Evolutionary conservation across 2,797 vertebrate species (phyloP).

Genomic region (Gallinago nigripennis): DNA sequence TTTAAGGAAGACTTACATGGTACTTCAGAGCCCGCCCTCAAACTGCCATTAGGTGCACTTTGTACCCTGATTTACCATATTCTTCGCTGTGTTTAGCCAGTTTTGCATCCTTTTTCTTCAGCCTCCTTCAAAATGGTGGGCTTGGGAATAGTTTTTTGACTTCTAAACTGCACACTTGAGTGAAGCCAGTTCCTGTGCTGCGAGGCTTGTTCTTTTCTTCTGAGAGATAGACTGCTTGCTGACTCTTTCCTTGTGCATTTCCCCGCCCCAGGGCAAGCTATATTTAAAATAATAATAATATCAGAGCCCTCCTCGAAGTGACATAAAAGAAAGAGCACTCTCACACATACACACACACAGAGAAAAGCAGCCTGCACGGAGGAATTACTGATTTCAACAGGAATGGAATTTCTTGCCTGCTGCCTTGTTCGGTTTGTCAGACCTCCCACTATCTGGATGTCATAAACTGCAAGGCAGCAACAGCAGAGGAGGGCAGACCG

Average conservation of each 20-base stretch:
- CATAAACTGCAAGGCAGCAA: conserved; percentile 73
- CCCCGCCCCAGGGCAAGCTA: conserved; percentile 52
- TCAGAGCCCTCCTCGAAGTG: conserved; percentile 51
- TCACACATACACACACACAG: neutral
- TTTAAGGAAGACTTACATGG: conserved; percentile 71
- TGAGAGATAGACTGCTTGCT: conserved; percentile 37
- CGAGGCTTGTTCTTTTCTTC: conserved; percentile 42
- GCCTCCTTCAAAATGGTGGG: conserved; percentile 17
- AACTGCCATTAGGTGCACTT: neutral
- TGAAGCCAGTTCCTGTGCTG: conserved; percentile 51
- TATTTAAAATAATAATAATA: conserved; percentile 57
- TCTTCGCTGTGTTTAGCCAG: conserved; percentile 2
- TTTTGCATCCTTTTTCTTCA: conserved; percentile 10
- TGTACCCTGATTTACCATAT: neutral
- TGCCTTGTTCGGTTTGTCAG: conserved; percentile 66
- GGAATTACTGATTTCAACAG: conserved; percentile 60
- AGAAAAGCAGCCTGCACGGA: neutral
- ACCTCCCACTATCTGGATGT: conserved; percentile 74
- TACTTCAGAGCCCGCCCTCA: conserved; percentile 34
- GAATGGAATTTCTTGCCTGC: conserved; percentile 61
- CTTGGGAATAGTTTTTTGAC: conserved; percentile 64
- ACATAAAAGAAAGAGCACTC: conserved; percentile 20
- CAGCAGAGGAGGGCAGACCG: conserved; percentile 56
- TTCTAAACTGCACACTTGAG: conserved; percentile 65
- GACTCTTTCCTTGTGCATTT: conserved; percentile 53